Base-by-base conservation (phyloP, 2,888 invertebrate species). In the Drosophila atripex region DNA sequence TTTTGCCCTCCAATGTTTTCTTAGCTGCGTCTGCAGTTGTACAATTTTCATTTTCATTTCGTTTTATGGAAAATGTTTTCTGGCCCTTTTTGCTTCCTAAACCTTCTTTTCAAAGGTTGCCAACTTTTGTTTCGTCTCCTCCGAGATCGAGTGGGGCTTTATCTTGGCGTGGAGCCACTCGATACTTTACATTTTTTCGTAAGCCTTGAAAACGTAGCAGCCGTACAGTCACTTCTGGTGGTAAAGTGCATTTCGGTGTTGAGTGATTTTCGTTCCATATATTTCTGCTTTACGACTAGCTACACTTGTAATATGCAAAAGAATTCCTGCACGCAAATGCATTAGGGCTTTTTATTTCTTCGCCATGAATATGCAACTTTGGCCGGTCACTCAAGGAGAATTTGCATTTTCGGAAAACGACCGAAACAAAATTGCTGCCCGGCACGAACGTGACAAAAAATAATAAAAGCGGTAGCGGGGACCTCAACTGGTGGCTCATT, bases 401-500 rank as follows among this genome's bases (percentile, higher is more conserved):
- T 70, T 64, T 64, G 54, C 65, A 68, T 68, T 66, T 65, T 32
- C 30, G 28, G n/a, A 41, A 41, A 41, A 41, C 39, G 39, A 16
- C 16, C 46, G 30, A 14, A 30, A 32, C 38, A 45, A 69, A 61
- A 69, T 50, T 43, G 69, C 72, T 43, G 52, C 30, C 61, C 50
- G 63, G 38, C 69, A 54, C 49, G 69, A 52, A 28, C n/a, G 21
- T 16, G 21, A n/a, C 30, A 30, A 30, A 54, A 32, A 53, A 53
- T 25, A 43, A 41, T 28, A 47, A 45, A 28, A 16, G 12, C 35
- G 12, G 9, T 25, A 14, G 18, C 23, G 25, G 6, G 35, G 28
- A 35, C 61, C 53, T 46, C 69, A 70, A 70, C 69, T 54, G 55
- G 73, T 60, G 59, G 78, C 86, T 82, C 80, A 82, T 80, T 80